These are phyloP conservation scores for Gopherus evgoodei DNA, from an alignment of 2,113 vertebrate genomes.

Conservation along the genomic window DNA sequence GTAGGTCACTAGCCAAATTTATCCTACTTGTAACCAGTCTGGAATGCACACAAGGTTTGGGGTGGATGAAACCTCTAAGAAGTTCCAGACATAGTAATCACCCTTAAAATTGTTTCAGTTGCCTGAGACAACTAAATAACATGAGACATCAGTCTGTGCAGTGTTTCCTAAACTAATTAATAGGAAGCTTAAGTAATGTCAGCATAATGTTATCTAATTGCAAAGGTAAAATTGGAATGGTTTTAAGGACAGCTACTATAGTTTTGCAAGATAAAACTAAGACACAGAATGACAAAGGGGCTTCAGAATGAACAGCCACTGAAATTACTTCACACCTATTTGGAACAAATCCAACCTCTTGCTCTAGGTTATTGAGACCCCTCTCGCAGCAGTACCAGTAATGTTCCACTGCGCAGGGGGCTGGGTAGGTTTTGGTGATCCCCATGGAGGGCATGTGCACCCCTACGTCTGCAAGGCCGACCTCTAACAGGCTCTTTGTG, in stretches of 20 bases:
- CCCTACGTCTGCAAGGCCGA: not conserved
- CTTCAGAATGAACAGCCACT: no score
- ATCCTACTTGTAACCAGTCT: not conserved
- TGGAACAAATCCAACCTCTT: no score
- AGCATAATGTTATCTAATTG: no score
- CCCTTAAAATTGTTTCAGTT: not conserved
- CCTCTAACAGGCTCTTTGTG: not conserved
- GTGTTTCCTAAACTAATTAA: not conserved
- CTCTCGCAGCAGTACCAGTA: not conserved
- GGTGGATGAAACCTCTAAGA: not conserved
- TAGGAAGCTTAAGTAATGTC: no score
- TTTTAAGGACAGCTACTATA: no score
- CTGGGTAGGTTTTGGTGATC: not conserved
- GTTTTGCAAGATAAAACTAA: no score
- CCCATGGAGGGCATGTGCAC: not conserved
- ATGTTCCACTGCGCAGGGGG: not conserved
- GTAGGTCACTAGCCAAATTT: not conserved
- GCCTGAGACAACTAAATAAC: no score
- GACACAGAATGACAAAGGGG: no score
- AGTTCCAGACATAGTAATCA: not conserved
- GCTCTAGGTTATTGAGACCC: no score
- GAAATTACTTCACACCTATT: no score
- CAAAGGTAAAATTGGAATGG: no score
- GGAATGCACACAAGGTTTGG: not conserved
- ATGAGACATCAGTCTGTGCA: not conserved